These are phyloP conservation scores for Cacoxenus indagator DNA, from an alignment of 2,888 invertebrate species.

Conservation along the genomic window DNA sequence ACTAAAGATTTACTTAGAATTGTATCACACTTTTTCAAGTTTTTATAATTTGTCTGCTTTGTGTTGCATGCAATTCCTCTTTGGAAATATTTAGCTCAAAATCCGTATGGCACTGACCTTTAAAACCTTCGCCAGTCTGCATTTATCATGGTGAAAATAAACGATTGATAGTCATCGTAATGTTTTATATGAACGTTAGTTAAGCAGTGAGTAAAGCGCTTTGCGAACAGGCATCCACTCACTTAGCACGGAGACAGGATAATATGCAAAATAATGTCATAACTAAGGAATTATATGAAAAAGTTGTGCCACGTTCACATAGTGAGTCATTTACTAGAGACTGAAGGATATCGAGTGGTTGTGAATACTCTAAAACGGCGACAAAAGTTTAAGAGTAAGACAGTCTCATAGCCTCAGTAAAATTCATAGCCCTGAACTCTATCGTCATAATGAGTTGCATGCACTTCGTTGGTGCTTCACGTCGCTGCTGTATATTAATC, in stretches of 20 bases:
- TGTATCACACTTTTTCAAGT: too few relatives aligned
- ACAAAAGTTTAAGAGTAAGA: not conserved
- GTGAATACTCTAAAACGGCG: too few relatives aligned
- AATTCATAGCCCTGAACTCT: not conserved
- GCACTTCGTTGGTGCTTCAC: not conserved
- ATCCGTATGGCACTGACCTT: not conserved
- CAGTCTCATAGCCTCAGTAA: not conserved
- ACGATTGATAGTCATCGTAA: too few relatives aligned
- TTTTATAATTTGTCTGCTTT: too few relatives aligned
- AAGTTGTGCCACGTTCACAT: conserved; percentile 6
- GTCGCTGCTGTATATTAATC: conserved; percentile 4
- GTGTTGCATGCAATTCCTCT: not conserved
- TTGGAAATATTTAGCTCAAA: too few relatives aligned
- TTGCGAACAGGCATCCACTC: not conserved
- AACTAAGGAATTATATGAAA: conserved; percentile 60
- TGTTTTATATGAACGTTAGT: too few relatives aligned
- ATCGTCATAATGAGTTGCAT: conserved; percentile 11
- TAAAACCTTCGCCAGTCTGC: not conserved
- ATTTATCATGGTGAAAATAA: too few relatives aligned
- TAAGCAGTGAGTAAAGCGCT: not conserved
- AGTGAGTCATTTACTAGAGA: too few relatives aligned
- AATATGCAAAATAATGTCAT: conserved; percentile 68
- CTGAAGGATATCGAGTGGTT: too few relatives aligned
- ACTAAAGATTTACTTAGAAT: not conserved
- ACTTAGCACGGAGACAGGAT: conserved; percentile 17